Percentiles rank a stretch among this genome's conserved stretches.
Conservation (phyloP, 2,888 invertebrate species). For the Perizoma flavofasciatum region DNA sequence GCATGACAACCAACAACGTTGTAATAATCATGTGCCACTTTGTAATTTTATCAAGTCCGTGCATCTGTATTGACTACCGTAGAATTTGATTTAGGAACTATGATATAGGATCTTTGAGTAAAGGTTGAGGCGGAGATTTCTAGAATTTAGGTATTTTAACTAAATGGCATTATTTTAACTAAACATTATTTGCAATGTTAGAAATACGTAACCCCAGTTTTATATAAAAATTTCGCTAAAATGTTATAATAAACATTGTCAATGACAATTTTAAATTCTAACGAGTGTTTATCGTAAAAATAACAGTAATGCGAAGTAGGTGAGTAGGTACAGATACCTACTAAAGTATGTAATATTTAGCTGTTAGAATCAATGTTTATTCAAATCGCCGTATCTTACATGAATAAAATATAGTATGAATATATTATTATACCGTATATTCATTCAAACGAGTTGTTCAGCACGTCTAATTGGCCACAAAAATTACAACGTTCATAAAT, state of each 20-base stretch:
- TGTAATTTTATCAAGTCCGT: conserved; percentile 9
- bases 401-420: no score
- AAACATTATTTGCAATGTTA: no score
- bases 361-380: not conserved
- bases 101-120: no score
- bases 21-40: conserved; percentile 16
- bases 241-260: no score
- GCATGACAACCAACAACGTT: conserved; percentile 15
- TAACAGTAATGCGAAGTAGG: no score
- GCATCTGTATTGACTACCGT: conserved; percentile 8
- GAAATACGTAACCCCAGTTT: no score
- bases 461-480: conserved; percentile 15
- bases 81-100: conserved; percentile 4
- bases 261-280: no score
- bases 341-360: no score
- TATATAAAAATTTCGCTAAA: no score
- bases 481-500: conserved; percentile 18
- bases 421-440: no score
- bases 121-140: not conserved
- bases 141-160: not conserved
- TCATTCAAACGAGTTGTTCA: conserved; percentile 12
- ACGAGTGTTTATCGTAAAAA: no score
- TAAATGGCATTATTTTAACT: not conserved
- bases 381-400: not conserved
- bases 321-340: no score